These are phyloP conservation scores for Lycocerus yunnanus DNA, from an alignment of 2,888 invertebrate genomes.

Conservation along the genomic window DNA sequence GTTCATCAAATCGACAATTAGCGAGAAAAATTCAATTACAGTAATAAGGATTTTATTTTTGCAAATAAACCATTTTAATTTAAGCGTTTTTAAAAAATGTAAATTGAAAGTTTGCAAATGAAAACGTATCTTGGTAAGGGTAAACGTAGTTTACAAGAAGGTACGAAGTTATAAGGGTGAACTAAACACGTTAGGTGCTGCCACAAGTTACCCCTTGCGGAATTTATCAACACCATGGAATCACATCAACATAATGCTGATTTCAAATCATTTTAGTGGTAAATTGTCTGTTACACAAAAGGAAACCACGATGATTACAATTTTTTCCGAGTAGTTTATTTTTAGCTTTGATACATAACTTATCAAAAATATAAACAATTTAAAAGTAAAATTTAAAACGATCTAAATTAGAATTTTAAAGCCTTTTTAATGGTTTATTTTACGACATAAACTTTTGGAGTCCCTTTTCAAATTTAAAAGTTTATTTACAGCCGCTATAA, in stretches of 20 bases:
- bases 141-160: not conserved
- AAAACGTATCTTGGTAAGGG: not conserved
- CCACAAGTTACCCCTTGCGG: slow-evolving; percentile 22
- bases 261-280: slow-evolving; percentile 16
- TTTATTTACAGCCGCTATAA: slow-evolving; percentile 28
- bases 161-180: not conserved
- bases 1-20: not conserved
- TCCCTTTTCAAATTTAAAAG: slow-evolving; percentile 17
- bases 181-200: slow-evolving; percentile 25
- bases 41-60: not conserved
- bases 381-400: not conserved
- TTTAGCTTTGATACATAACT: not conserved
- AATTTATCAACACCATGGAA: slow-evolving; percentile 13
- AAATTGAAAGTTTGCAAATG: not conserved
- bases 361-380: not conserved
- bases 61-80: not conserved
- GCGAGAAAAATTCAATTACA: not conserved
- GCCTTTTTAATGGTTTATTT: slow-evolving; percentile 9
- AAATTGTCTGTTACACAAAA: slow-evolving; percentile 13
- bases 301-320: slow-evolving; percentile 11
- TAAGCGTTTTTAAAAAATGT: not conserved
- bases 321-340: slow-evolving; percentile 2
- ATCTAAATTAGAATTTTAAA: not conserved
- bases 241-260: slow-evolving; percentile 11
- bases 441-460: slow-evolving; percentile 22